phyloP scores from a whole-genome alignment of 2,888 invertebrate species.

The Drosophila buzzatii region DNA sequence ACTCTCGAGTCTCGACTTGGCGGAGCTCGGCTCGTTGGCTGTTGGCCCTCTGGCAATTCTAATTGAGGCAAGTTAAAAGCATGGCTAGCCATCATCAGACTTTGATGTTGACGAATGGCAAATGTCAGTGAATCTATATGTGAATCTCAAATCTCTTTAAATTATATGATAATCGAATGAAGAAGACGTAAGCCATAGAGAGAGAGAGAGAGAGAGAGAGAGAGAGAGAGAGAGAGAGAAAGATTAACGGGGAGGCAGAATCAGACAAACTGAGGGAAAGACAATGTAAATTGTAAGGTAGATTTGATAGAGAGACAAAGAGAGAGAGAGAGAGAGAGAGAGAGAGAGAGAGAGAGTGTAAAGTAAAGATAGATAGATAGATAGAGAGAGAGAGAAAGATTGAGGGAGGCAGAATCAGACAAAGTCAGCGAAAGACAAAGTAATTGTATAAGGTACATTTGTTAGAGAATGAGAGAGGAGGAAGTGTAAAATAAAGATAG shows the following conservation, averaged over 20 bases:
- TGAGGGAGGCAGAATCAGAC: no score
- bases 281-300: no score
- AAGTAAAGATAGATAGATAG: no score
- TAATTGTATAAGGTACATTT: no score
- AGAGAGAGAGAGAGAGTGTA: no score
- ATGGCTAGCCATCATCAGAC: conserved; percentile 12
- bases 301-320: neutral
- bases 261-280: neutral
- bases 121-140: conserved; percentile 9
- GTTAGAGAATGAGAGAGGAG: no score
- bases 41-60: conserved; percentile 22
- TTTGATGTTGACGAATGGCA: conserved; percentile 38
- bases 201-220: neutral
- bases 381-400: no score
- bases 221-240: no score
- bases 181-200: neutral
- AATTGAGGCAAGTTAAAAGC: conserved; percentile 49
- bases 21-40: neutral
- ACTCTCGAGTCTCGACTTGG: neutral
- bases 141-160: neutral
- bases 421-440: no score
- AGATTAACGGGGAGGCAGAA: no score
- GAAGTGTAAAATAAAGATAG: no score
- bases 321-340: neutral
- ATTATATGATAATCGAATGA: neutral